Conservation (phyloP, 1,140 invertebrate species). For the Caenorhabditis tropicalis region DNA sequence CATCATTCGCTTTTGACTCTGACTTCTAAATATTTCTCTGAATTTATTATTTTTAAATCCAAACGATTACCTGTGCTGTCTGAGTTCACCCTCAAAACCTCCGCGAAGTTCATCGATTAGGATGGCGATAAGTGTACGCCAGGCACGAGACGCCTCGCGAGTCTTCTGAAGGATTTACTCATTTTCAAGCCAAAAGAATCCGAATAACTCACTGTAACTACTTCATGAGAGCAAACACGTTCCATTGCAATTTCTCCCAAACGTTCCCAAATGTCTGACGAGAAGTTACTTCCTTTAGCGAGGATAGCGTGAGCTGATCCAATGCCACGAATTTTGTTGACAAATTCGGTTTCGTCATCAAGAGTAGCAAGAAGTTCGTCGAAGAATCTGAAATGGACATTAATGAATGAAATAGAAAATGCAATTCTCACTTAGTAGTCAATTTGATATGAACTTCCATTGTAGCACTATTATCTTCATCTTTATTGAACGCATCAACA, state of each 20-base stretch:
- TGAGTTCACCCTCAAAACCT: slow-evolving; percentile 59
- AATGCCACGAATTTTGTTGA: slow-evolving; percentile 46
- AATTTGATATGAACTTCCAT: slow-evolving; percentile 70
- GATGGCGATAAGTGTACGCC: slow-evolving; percentile 58
- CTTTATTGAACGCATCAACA: slow-evolving; percentile 70
- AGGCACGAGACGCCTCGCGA: slow-evolving; percentile 56
- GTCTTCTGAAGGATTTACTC: slow-evolving; percentile 41
- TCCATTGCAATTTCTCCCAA: slow-evolving; percentile 70
- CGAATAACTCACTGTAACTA: slow-evolving; percentile 60
- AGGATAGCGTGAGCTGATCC: slow-evolving; percentile 63
- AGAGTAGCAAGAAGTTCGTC: slow-evolving; percentile 65
- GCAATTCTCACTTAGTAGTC: slow-evolving; percentile 66
- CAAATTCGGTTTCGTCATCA: slow-evolving; percentile 63
- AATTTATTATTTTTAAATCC: not conserved
- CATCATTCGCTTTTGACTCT: slow-evolving; percentile 24
- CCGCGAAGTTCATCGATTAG: slow-evolving; percentile 56
- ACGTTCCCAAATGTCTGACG: slow-evolving; percentile 69
- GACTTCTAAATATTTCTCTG: not conserved
- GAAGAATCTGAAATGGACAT: slow-evolving; percentile 62
- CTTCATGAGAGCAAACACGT: slow-evolving; percentile 66
- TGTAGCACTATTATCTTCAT: slow-evolving; percentile 64
- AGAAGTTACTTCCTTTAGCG: slow-evolving; percentile 61
- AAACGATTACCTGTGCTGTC: slow-evolving; percentile 48
- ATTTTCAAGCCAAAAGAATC: not conserved
- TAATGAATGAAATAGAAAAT: not conserved